phyloP scores from a whole-genome alignment of 2,888 invertebrate species.

The Chymomyza fuscimana region DNA sequence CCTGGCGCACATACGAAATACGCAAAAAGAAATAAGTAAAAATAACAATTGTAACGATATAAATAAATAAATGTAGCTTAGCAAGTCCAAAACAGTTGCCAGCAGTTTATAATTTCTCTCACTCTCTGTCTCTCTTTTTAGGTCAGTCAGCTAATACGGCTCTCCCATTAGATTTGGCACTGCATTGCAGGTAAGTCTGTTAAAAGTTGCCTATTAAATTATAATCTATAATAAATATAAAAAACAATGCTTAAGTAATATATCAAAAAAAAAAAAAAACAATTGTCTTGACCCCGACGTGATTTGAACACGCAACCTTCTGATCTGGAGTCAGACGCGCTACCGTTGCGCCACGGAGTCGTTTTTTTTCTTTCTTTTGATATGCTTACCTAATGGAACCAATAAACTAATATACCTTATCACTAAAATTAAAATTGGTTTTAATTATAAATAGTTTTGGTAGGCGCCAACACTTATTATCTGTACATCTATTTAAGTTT shows the following conservation, averaged over 20 bases:
- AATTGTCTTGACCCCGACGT: conserved; percentile 50
- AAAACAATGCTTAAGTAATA: not conserved
- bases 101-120: conserved; percentile 41
- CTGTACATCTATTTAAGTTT: no score
- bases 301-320: conserved; percentile 67
- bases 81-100: conserved; percentile 46
- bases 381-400: not conserved
- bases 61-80: conserved; percentile 49
- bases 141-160: not conserved
- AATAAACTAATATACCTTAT: not conserved
- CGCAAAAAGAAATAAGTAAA: not conserved
- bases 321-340: conserved; percentile 64
- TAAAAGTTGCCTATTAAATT: conserved; percentile 1
- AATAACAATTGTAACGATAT: conserved; percentile 29
- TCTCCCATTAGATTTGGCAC: not conserved
- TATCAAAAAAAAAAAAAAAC: not conserved
- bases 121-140: not conserved
- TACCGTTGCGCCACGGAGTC: conserved; percentile 66
- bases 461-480: not conserved
- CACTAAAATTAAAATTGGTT: not conserved
- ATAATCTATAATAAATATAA: conserved; percentile 5
- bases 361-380: not conserved
- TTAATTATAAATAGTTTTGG: no score
- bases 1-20: conserved; percentile 17
- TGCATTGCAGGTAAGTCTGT: conserved; percentile 10